Evolutionary conservation across 2,797 vertebrate species (phyloP), one percentile per base, ranked within the genome.

Genomic region (Hemitrygon akajei): DNA sequence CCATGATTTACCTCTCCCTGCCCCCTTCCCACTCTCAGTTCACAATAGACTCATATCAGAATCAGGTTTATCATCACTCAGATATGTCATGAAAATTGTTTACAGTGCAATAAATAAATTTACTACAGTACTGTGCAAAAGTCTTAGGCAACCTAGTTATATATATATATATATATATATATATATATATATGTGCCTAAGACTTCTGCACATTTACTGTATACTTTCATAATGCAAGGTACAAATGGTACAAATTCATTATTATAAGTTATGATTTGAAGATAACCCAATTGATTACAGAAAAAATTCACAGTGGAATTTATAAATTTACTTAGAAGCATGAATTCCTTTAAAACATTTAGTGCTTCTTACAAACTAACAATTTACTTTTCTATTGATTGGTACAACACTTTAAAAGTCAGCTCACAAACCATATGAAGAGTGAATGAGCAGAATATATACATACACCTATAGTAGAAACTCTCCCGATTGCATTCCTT

Each of bases 401-500:
- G 89, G 80, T 80, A 77, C 80, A 63, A 30, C 30, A 63, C 18
- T 84, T 30, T 1, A 86, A 86, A 63, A 60, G 4, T 69, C 84
- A 63, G 12, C 27, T n/a, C 84, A 86, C 12, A 10, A 22, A 84
- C 6, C 60, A 80, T 14, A 20, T 12, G 34, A 81, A 81, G 18
- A 93, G 20, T 22, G 25, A 34, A 66, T 12, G n/a, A 94, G 22
- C 89, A 95, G 94, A 94, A 4, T 79, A 77, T 25, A 30, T 94
- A 96, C 97, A 96, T 94, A 98, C 98, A 97, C 96, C 97, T 96
- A 27, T 97, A 97, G 73, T 96, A 96, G 94, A 97, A 96, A 94
- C 97, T 98, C 94, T 98, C 97, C 16, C 95, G 94, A 79, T 95
- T 97, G 95, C 98, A 99, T 94, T 99, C 97, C 94, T 69, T 96